phyloP scores from a whole-genome alignment of 2,113 vertebrate species.

The Phylloscopus trochiloides region DNA sequence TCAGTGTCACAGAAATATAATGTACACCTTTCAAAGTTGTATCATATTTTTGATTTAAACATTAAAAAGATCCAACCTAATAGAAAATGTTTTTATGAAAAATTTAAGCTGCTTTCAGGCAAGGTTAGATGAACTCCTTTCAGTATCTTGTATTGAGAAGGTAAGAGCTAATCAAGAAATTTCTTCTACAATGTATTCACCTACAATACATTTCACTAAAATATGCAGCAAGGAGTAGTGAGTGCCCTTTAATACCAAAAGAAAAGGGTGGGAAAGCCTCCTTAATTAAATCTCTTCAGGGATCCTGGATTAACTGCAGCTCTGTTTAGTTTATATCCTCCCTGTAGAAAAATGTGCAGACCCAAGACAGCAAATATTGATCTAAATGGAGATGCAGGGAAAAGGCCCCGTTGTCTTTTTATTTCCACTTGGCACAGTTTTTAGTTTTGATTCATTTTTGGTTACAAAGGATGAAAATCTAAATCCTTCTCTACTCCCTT shows the following conservation, averaged over 20 bases:
- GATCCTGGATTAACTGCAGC: slow-evolving; percentile 49
- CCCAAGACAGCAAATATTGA: slow-evolving; percentile 12
- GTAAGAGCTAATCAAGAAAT: background rate
- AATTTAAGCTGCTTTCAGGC: background rate
- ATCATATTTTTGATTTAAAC: background rate
- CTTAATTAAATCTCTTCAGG: slow-evolving; percentile 2
- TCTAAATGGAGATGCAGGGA: slow-evolving; percentile 19
- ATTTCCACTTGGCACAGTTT: background rate
- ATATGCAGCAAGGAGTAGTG: slow-evolving; percentile 6
- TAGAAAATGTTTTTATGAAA: background rate
- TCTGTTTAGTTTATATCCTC: slow-evolving; percentile 42
- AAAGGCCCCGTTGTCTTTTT: background rate
- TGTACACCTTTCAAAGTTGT: background rate
- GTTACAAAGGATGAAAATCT: background rate
- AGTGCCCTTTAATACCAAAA: slow-evolving; percentile 41
- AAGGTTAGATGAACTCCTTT: background rate
- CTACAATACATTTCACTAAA: slow-evolving; percentile 24
- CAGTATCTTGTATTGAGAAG: background rate
- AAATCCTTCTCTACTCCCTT: background rate
- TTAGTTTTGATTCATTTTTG: background rate
- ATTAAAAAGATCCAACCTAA: background rate
- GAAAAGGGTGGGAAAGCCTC: slow-evolving; percentile 29
- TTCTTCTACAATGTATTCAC: slow-evolving; percentile 5
- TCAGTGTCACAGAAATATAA: background rate
- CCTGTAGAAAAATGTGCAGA: slow-evolving; percentile 33